phyloP scores from a whole-genome alignment of 64 coral and sea anemone species.

The Cladopsammia gracilis region DNA sequence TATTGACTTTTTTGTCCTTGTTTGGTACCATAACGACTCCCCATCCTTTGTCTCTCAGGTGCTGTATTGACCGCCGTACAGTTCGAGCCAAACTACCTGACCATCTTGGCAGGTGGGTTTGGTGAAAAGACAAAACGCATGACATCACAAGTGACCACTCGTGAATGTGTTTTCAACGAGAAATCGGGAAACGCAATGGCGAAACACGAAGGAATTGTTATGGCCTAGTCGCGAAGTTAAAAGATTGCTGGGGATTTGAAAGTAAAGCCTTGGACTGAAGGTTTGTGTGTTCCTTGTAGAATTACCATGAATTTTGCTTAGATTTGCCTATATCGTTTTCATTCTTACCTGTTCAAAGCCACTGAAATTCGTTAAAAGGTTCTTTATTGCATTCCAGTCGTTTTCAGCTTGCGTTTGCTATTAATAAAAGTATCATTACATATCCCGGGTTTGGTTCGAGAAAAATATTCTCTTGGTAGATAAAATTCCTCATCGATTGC shows the following conservation, averaged over 20 bases:
- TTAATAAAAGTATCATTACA: not conserved
- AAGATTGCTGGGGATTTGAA: not conserved
- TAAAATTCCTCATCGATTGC: not conserved
- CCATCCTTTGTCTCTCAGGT: not conserved
- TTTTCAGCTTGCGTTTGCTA: not conserved
- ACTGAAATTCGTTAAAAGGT: not conserved
- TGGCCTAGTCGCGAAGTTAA: not conserved
- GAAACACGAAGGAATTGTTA: not conserved
- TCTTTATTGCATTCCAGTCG: not conserved
- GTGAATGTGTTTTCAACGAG: not conserved
- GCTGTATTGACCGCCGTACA: constrained; percentile 17
- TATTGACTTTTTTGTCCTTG: not conserved
- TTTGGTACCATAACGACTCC: not conserved
- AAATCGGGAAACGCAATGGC: not conserved
- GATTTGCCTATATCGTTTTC: not conserved
- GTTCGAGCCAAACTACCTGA: constrained; percentile 46
- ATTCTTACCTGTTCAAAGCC: not conserved
- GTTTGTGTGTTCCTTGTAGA: not conserved
- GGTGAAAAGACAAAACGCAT: not conserved
- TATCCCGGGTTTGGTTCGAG: not conserved
- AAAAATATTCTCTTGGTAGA: not conserved
- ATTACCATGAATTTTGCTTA: not conserved
- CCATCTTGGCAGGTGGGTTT: constrained; percentile 17
- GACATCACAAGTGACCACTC: constrained; percentile 44
- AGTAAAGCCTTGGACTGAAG: not conserved